phyloP scores from a whole-genome alignment of 2,113 vertebrate genomes.

The Xenopus laevis region DNA sequence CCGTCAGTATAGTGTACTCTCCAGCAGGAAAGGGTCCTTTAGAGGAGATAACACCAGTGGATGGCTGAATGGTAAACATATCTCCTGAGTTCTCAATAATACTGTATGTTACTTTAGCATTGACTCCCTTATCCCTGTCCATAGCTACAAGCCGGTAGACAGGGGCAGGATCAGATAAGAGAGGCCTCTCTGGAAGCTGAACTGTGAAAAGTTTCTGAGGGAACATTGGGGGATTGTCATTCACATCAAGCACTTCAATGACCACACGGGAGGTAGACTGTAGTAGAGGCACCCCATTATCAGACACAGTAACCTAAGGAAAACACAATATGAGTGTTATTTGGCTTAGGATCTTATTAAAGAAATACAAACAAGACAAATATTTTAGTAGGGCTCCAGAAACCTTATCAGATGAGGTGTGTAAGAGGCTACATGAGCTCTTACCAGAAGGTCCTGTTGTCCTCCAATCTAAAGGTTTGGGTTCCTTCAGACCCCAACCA shows the following conservation, averaged over 20 bases:
- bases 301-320: slow-evolving; percentile 81
- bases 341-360: too few species aligned
- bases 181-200: slow-evolving; percentile 67
- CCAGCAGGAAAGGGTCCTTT: slow-evolving; percentile 72
- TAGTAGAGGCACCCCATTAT: slow-evolving; percentile 78
- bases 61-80: slow-evolving; percentile 71
- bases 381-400: too few species aligned
- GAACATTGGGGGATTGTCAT: slow-evolving; percentile 84
- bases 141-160: slow-evolving; percentile 83
- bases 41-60: slow-evolving; percentile 73
- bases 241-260: slow-evolving; percentile 79
- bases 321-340: slow-evolving; percentile 13
- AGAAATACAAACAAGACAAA: too few species aligned
- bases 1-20: slow-evolving; percentile 88
- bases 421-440: too few species aligned
- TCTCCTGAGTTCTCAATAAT: slow-evolving; percentile 71
- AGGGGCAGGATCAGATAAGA: slow-evolving; percentile 30
- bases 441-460: too few species aligned
- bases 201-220: slow-evolving; percentile 87
- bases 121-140: slow-evolving; percentile 80
- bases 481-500: too few species aligned
- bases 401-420: too few species aligned
- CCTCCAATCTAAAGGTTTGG: too few species aligned
- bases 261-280: slow-evolving; percentile 83
- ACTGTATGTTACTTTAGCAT: slow-evolving; percentile 78